A percentile compares a stretch with the other conserved stretches of the same genome.
These are phyloP conservation scores for Muscidifurax raptorellus DNA, from an alignment of 1,140 invertebrate species.

Conservation along the genomic window DNA sequence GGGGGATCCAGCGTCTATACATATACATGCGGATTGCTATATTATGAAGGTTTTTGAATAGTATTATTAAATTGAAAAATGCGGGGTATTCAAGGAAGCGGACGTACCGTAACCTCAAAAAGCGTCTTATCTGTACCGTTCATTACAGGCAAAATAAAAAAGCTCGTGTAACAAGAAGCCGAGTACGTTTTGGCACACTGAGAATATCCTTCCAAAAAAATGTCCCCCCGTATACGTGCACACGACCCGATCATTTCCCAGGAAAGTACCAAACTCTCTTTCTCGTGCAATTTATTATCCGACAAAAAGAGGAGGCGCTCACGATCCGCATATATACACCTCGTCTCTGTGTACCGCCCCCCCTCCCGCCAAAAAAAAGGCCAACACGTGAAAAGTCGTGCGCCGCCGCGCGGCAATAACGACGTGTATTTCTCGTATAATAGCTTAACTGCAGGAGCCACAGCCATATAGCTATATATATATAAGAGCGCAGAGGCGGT, in stretches of 20 bases:
- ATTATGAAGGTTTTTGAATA: too few relatives aligned
- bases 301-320: neutral
- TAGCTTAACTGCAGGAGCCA: constrained; percentile 30
- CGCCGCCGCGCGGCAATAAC: constrained; percentile 17
- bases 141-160: neutral
- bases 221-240: neutral
- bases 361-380: neutral
- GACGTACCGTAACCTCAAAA: too few relatives aligned
- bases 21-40: too few relatives aligned
- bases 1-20: neutral
- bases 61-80: too few relatives aligned
- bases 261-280: neutral
- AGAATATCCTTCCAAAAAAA: neutral
- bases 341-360: neutral
- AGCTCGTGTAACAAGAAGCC: neutral
- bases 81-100: too few relatives aligned
- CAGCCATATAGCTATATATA: neutral
- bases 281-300: constrained; percentile 4
- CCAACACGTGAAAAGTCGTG: constrained; percentile 35
- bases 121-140: too few relatives aligned
- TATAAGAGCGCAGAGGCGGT: neutral
- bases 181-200: too few relatives aligned
- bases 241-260: neutral
- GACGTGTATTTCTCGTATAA: constrained; percentile 14
- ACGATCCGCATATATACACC: neutral